Evolutionary conservation across 1,140 invertebrate genomes (phyloP), one percentile per base, ranked within the genome.

Genomic region (Vanessa tameamea): DNA sequence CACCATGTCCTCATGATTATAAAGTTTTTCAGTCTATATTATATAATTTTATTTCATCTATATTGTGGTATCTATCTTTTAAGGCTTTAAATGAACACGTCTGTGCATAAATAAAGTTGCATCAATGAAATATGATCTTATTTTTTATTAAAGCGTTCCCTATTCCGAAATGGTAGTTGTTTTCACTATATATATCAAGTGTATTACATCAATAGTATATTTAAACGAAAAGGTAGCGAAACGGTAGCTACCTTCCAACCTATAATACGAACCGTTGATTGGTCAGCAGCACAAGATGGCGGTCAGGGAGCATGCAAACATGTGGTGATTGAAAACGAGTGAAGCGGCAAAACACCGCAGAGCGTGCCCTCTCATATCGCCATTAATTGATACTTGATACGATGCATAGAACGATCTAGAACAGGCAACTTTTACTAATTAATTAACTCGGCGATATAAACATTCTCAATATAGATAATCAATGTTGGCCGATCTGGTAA

Each of bases 381-480:
- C 26, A 72, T 15, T 72, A 72, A 72, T 72, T 72, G 69, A 72
- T 64, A 64, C 55, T 70, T 48, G 57, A 61, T 70, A 43, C 67
- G 53, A 23, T 66, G 53, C 53, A 66, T 48, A 57, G 55, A 57
- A 57, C 20, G 13, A 20, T 43, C 16, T n/a, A 43, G 37, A 55
- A 55, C 50, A 20, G 43, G 15, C 43, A 47, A 59, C 55, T 31
- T 48, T n/a, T n/a, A 47, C 50, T 57, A 69, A 48, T 59, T 47
- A 47, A 69, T 59, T 47, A 16, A n/a, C 9, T 57, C 8, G 11
- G 0, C 20, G 4, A 57, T 57, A 12, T 16, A 57, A 57, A 23
- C 12, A 16, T 57, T 57, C 3, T 3, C 9, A 51, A 51, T 14
- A 31, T 59, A 59, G 57, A 59, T 43, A 43, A 43, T 43, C 37